Conservation (phyloP, 2,113 vertebrate genomes). For the Euleptes europaea region DNA sequence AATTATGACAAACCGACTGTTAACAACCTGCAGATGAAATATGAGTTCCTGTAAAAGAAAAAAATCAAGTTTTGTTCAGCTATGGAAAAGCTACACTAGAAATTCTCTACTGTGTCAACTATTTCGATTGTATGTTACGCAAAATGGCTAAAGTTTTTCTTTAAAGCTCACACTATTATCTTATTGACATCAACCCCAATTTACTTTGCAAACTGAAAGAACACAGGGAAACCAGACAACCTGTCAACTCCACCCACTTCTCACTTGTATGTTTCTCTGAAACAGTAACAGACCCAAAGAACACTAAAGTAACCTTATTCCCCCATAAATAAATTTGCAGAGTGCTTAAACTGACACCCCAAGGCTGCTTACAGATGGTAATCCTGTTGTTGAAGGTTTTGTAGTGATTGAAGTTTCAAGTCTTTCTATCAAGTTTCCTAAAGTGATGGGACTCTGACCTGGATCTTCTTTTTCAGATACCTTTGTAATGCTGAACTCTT, state of each 20-base stretch:
- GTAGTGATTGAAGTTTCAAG: constrained; percentile 62
- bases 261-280: not conserved
- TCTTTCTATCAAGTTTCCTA: constrained; percentile 72
- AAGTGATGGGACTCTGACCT: constrained; percentile 63
- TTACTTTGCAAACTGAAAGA: not conserved
- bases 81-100: not conserved
- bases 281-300: not conserved
- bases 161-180: not conserved
- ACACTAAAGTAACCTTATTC: not conserved
- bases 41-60: not conserved
- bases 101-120: not conserved
- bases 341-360: constrained; percentile 55
- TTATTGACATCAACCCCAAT: not conserved
- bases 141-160: constrained; percentile 46
- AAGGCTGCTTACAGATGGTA: constrained; percentile 78
- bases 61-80: not conserved
- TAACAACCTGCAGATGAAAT: not conserved
- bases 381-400: constrained; percentile 62
- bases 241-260: not conserved
- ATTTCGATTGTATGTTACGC: not conserved
- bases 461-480: constrained; percentile 71
- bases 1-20: constrained; percentile 47
- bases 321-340: constrained; percentile 3
- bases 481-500: constrained; percentile 63
- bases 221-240: not conserved